phyloP scores from a whole-genome alignment of 2,797 vertebrate genomes.

The Myotis daubentonii region DNA sequence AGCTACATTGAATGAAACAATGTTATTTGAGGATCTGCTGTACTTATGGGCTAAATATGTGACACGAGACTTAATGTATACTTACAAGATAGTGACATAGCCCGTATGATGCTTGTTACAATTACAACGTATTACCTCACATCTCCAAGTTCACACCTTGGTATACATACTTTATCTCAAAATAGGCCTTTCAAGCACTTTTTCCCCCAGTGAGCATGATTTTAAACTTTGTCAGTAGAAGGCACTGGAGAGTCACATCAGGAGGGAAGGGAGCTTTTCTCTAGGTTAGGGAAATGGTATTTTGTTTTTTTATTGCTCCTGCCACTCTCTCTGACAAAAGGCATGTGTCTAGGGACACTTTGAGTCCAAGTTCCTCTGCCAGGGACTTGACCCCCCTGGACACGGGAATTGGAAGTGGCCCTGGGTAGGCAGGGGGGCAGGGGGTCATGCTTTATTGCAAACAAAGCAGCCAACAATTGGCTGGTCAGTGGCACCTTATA shows the following conservation, averaged over 20 bases:
- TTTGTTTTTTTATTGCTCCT: not conserved
- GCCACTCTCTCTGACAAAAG: not conserved
- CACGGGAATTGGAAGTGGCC: too few species aligned
- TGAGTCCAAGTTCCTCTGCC: too few species aligned
- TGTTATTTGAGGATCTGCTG: not conserved
- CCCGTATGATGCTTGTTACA: not conserved
- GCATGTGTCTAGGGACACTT: too few species aligned
- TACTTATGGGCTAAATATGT: not conserved
- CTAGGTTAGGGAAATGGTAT: not conserved
- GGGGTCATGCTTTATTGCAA: too few species aligned
- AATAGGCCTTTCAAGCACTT: too few species aligned
- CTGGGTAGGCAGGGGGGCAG: too few species aligned
- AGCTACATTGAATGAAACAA: not conserved
- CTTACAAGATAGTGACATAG: not conserved
- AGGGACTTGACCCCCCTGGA: too few species aligned
- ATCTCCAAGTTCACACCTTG: not conserved
- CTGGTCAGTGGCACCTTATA: too few species aligned
- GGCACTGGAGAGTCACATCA: not conserved
- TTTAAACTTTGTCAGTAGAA: not conserved
- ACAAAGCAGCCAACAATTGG: too few species aligned
- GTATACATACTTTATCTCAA: not conserved
- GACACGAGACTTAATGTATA: not conserved
- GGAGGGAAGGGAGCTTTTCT: not conserved
- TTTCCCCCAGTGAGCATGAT: not conserved
- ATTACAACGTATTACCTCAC: not conserved